phyloP scores from a whole-genome alignment of 2,888 invertebrate genomes.

The Amblyjoppa fuscipennis region DNA sequence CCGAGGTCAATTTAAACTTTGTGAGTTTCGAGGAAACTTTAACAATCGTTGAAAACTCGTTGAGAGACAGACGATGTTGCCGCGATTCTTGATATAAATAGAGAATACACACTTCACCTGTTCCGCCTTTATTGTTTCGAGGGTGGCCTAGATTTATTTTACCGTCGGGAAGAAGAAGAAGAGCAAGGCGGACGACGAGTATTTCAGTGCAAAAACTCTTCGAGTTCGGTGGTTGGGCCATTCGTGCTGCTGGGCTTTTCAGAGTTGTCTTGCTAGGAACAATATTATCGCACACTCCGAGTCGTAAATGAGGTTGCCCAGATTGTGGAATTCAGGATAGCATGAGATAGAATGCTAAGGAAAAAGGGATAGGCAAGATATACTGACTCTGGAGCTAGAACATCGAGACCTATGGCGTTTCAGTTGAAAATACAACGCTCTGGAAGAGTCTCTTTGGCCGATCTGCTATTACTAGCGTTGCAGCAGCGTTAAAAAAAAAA shows the following conservation, averaged over 20 bases:
- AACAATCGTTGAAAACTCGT: constrained; percentile 68
- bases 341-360: neutral
- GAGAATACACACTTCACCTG: constrained; percentile 57
- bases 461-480: neutral
- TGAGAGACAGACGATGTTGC: constrained; percentile 18
- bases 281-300: constrained; percentile 56
- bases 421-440: constrained; percentile 48
- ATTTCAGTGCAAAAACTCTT: constrained; percentile 41
- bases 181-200: constrained; percentile 21
- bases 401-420: constrained; percentile 19
- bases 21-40: constrained; percentile 64
- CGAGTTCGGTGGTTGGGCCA: constrained; percentile 30
- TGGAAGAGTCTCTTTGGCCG: neutral
- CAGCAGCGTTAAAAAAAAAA: neutral
- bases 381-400: constrained; percentile 7
- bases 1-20: constrained; percentile 67
- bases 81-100: constrained; percentile 60
- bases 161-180: constrained; percentile 39
- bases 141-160: constrained; percentile 64
- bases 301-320: constrained; percentile 46
- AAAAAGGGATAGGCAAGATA: constrained; percentile 1
- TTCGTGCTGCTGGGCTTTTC: constrained; percentile 29
- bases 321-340: constrained; percentile 30
- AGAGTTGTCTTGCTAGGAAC: constrained; percentile 51
- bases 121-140: constrained; percentile 61